Conservation (phyloP, 2,797 vertebrate genomes). For the Mormyrops boulengeri region DNA sequence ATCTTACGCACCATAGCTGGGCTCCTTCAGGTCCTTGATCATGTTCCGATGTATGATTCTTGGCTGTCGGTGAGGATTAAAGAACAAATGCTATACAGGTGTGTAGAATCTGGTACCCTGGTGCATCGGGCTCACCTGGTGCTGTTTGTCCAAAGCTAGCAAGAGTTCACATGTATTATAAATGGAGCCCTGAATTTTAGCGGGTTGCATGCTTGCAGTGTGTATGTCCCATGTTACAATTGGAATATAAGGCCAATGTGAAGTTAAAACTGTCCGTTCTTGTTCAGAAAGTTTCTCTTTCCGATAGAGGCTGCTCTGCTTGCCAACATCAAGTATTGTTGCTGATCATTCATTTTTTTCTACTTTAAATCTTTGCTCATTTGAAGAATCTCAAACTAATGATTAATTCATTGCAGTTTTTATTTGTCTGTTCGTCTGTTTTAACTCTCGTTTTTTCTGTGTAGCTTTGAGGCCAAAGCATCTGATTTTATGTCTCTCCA, state of each 20-base stretch:
- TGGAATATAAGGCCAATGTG: conserved; percentile 27
- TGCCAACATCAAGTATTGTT: conserved; percentile 27
- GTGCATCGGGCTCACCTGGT: not conserved
- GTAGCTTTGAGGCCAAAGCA: not conserved
- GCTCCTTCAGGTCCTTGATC: not conserved
- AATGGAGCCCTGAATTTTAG: not conserved
- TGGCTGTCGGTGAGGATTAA: not conserved
- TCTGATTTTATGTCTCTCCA: not conserved
- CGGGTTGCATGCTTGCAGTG: not conserved
- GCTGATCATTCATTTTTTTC: conserved; percentile 25
- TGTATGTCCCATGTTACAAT: conserved; percentile 17
- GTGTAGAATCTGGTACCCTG: not conserved
- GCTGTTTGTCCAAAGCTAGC: not conserved
- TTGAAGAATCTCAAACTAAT: conserved; percentile 35
- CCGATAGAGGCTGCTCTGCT: conserved; percentile 14
- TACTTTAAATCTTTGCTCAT: conserved; percentile 34
- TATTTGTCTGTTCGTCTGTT: conserved; percentile 26
- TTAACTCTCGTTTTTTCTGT: conserved; percentile 13
- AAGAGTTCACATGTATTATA: not conserved
- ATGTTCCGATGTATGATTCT: not conserved
- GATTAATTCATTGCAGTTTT: conserved; percentile 38
- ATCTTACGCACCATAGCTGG: not conserved
- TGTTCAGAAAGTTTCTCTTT: not conserved
- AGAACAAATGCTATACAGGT: not conserved
- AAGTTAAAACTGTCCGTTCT: not conserved